phyloP scores from a whole-genome alignment of 2,888 invertebrate species.

The Tortrix viridana region DNA sequence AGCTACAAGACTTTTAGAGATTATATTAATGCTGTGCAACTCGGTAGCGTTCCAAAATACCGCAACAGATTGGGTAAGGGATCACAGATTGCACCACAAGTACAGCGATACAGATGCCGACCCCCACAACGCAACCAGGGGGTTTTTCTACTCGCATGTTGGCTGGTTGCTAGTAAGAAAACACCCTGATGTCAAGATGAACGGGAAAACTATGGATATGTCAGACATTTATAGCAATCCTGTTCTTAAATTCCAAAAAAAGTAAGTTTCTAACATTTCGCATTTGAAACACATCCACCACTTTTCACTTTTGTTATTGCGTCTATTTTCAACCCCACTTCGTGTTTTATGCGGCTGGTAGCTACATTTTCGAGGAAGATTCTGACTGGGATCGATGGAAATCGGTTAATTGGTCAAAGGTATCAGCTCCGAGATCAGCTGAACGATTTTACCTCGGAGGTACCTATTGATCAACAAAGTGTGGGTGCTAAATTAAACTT shows the following conservation, averaged over 20 bases:
- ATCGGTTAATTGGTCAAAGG: no score
- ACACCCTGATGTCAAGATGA: constrained; percentile 88
- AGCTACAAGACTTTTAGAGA: constrained; percentile 55
- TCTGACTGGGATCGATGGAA: no score
- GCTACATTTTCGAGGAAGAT: no score
- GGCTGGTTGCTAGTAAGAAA: constrained; percentile 92
- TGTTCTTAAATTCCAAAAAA: constrained; percentile 88
- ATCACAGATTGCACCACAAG: constrained; percentile 90
- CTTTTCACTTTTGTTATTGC: no score
- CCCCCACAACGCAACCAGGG: constrained; percentile 90
- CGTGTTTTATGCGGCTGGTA: no score
- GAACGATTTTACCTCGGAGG: no score
- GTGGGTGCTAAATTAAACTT: no score
- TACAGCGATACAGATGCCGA: constrained; percentile 65
- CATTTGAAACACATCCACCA: no score
- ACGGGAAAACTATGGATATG: constrained; percentile 88
- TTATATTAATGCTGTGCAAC: constrained; percentile 56
- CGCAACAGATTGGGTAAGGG: constrained; percentile 84
- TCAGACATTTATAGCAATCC: constrained; percentile 88
- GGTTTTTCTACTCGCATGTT: constrained; percentile 93
- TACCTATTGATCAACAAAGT: no score
- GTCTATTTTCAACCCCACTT: no score
- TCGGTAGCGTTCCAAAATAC: constrained; percentile 74
- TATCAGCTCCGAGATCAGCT: no score
- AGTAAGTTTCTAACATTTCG: constrained; percentile 63